A percentile compares a stretch with the other conserved stretches of the same genome.
Conservation (phyloP, 2,797 vertebrate species). For the Cuniculus paca region DNA sequence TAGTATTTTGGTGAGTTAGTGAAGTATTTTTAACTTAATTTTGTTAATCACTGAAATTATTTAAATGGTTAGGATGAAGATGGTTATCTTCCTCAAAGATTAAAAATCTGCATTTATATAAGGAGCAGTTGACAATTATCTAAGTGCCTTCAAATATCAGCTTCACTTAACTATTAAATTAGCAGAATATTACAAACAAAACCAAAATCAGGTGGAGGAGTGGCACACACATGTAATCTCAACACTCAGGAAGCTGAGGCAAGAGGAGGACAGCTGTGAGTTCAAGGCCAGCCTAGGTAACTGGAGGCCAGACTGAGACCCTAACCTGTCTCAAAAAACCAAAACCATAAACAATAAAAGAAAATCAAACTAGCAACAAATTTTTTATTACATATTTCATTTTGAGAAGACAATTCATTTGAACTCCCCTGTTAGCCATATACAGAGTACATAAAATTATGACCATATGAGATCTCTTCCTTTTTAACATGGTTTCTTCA, state of each 20-base stretch:
- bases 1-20: constrained; percentile 38
- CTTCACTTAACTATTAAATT: constrained; percentile 28
- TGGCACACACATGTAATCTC: background rate
- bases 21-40: background rate
- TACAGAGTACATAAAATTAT: constrained; percentile 9
- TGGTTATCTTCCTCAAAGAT: constrained; percentile 20
- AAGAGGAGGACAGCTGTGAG: background rate
- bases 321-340: background rate
- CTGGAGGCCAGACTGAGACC: background rate
- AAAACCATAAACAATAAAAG: background rate
- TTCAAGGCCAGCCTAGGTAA: background rate
- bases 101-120: constrained; percentile 21
- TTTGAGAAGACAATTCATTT: constrained; percentile 27
- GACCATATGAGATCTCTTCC: constrained; percentile 9
- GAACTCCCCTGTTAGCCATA: background rate
- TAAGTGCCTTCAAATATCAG: background rate
- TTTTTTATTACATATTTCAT: constrained; percentile 27
- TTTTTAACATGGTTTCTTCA: constrained; percentile 41
- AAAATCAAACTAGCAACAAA: constrained; percentile 23
- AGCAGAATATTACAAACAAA: constrained; percentile 32
- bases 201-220: background rate
- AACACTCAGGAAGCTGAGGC: background rate
- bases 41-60: constrained; percentile 27
- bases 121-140: background rate
- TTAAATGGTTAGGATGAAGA: background rate